Evolutionary conservation across 2,888 invertebrate genomes (phyloP), one percentile per base, ranked within the genome.

Genomic region (Aleiodes testaceus): DNA sequence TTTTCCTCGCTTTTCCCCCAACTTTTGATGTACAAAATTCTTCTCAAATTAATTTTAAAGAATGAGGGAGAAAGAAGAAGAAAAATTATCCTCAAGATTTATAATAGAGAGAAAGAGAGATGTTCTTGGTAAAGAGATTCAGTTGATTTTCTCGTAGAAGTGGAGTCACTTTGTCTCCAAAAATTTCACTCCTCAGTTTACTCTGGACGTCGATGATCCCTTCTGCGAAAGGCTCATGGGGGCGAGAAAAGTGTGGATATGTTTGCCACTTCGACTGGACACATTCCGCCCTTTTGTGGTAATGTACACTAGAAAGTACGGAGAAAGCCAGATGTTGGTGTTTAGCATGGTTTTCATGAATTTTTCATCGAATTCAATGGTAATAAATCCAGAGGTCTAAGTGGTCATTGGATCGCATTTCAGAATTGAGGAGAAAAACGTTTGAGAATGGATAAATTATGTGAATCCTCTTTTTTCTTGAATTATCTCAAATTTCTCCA

Each of bases 1-100:
- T 42, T 45, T 18, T 67, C 63, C 50, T 64, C 42, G 47, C 67
- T 74, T 74, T 66, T 63, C 49, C 49, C 44, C 55, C 45, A 14
- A 44, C 66, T 49, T 49, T 61, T 70, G 30, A 45, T 64, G 66
- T 47, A 49, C 65, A 70, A 70, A 66, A 69, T 49, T 30, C 16
- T 66, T 72, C 64, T 42, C 26, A 52, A 72, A 53, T 65, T 65
- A 55, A 45, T 50, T 66, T 70, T 50, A 59, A 69, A 73, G 66
- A 69, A 73, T 74, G 73, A 73, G 73, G 72, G 26, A 5, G 3
- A 26, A 26, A 26, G 5, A 70, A 69, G 7, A 36, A 36, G 70
- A 49, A 45, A 59, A 47, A 47, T 64, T 64, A 45, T 9, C 44
- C 20, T 64, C 26, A 11, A 12, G 20, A 26, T 64, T 47, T 47